A percentile compares a stretch with the other conserved stretches of the same genome.
phyloP scores from a whole-genome alignment of 2,888 invertebrate species.

The Metalampra italica region DNA sequence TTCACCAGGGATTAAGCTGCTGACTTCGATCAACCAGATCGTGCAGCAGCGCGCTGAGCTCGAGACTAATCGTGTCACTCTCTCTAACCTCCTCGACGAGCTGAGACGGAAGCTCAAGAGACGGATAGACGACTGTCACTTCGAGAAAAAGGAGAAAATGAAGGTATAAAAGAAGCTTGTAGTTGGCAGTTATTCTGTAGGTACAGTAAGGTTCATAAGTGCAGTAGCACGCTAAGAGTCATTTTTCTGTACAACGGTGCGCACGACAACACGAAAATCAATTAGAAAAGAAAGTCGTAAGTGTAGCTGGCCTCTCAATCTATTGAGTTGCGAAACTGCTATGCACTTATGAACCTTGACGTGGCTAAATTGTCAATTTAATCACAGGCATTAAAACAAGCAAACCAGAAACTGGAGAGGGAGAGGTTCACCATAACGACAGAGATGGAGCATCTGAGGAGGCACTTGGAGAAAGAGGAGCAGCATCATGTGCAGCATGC shows the following conservation, averaged over 20 bases:
- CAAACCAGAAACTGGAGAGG: slow-evolving; percentile 60
- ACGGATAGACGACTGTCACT: slow-evolving; percentile 61
- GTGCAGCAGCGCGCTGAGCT: slow-evolving; percentile 66
- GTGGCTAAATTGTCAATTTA: not conserved
- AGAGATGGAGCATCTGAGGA: slow-evolving; percentile 58
- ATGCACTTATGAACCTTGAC: too few relatives aligned
- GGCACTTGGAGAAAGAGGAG: slow-evolving; percentile 64
- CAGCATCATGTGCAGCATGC: slow-evolving; percentile 67
- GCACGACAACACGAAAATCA: too few relatives aligned
- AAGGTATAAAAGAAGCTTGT: slow-evolving; percentile 33
- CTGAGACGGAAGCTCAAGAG: slow-evolving; percentile 58
- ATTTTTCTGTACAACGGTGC: too few relatives aligned
- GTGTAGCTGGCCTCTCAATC: too few relatives aligned
- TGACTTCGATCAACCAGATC: slow-evolving; percentile 66
- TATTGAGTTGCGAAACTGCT: too few relatives aligned
- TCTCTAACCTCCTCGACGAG: slow-evolving; percentile 62
- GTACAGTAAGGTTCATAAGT: too few relatives aligned
- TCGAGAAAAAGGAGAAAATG: slow-evolving; percentile 63
- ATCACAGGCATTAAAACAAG: slow-evolving; percentile 54
- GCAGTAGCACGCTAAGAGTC: too few relatives aligned
- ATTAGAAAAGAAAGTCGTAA: too few relatives aligned
- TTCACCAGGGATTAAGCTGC: slow-evolving; percentile 62
- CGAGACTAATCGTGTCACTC: slow-evolving; percentile 55
- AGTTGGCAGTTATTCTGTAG: not conserved
- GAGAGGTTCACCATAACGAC: slow-evolving; percentile 53